Evolutionary conservation across 2,797 vertebrate genomes (phyloP).

Genomic region (Micrastur ruficollis): DNA sequence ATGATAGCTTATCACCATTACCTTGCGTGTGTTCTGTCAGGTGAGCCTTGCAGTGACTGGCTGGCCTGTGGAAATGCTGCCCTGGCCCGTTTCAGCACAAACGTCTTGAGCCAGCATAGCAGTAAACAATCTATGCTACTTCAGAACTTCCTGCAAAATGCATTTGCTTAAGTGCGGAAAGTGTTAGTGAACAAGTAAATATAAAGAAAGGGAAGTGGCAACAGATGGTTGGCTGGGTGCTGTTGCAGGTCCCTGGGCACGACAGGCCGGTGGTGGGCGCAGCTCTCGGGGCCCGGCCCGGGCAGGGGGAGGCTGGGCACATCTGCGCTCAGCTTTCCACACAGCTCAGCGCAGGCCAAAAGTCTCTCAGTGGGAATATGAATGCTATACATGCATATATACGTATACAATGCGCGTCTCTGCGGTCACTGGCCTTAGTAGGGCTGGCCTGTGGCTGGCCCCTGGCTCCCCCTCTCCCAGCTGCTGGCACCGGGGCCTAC

Average conservation of each 20-base stretch:
- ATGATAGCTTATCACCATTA: background rate
- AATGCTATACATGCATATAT: accelerated
- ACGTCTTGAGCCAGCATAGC: background rate
- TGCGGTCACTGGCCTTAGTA: accelerated
- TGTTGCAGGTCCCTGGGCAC: background rate
- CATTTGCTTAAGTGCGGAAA: background rate
- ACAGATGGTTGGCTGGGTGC: background rate
- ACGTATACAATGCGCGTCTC: accelerated
- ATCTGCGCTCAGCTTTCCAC: background rate
- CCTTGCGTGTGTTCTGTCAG: background rate
- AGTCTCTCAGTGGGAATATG: accelerated
- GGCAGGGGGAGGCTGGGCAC: accelerated
- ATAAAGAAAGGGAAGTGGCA: no score
- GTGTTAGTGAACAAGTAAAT: background rate
- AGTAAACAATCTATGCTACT: background rate
- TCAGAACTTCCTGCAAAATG: background rate
- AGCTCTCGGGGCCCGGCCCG: background rate
- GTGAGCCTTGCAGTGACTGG: background rate
- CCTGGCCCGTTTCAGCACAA: background rate
- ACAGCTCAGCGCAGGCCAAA: background rate
- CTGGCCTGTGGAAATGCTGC: background rate
- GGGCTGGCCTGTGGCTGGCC: background rate
- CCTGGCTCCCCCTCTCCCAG: background rate
- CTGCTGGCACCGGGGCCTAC: background rate
- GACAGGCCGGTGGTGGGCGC: background rate